Conservation (phyloP, 2,888 invertebrate species). For the Lutraria lutraria region DNA sequence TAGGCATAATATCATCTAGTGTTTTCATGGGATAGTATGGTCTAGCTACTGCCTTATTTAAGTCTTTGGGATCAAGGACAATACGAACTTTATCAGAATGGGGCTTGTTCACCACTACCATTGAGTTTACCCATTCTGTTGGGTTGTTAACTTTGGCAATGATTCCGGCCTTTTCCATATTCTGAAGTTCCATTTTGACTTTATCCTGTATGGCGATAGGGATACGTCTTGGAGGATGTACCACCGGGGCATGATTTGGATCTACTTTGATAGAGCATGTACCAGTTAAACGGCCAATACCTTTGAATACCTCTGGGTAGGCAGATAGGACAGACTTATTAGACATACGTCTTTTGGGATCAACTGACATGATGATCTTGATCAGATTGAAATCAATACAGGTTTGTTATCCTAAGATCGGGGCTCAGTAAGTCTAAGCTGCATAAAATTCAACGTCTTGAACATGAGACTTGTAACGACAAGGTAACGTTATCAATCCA, state of each 20-base stretch:
- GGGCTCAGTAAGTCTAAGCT: not conserved
- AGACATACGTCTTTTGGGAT: not conserved
- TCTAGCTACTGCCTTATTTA: conserved; percentile 59
- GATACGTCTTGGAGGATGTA: conserved; percentile 37
- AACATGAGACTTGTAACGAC: not conserved
- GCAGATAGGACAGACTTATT: not conserved
- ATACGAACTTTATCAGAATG: conserved; percentile 66
- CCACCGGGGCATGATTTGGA: conserved; percentile 36
- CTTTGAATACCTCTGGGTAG: not conserved
- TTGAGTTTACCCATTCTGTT: conserved; percentile 45
- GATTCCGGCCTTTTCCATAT: conserved; percentile 33
- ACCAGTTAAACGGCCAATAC: not conserved
- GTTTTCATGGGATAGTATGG: conserved; percentile 54
- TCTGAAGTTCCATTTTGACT: conserved; percentile 33
- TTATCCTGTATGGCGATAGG: conserved; percentile 40
- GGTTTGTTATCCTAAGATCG: conserved; percentile 1
- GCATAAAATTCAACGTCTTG: conserved; percentile 8
- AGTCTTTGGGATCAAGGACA: conserved; percentile 70
- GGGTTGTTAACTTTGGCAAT: conserved; percentile 33
- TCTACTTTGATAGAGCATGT: conserved; percentile 10
- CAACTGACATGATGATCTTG: not conserved
- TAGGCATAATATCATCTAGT: conserved; percentile 52
- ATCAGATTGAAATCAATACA: conserved; percentile 11
- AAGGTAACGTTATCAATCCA: not conserved
- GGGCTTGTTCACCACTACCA: conserved; percentile 60